phyloP scores from a whole-genome alignment of 2,888 invertebrate genomes.

The Catotricha subobsoleta region DNA sequence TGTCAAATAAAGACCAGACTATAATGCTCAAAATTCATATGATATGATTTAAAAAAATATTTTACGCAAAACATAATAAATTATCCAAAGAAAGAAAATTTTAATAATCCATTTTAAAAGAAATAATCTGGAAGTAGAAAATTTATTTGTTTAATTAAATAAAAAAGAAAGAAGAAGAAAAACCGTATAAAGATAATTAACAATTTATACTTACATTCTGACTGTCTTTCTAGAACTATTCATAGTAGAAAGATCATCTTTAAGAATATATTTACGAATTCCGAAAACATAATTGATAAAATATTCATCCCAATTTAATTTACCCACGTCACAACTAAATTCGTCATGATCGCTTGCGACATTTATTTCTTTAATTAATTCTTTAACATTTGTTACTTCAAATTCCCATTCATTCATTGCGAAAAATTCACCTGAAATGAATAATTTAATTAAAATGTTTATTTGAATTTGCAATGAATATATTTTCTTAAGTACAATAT shows the following conservation, averaged over 20 bases:
- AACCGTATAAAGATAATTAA: no score
- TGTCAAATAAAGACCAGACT: no score
- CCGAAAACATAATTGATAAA: slow-evolving; percentile 67
- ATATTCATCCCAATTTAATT: slow-evolving; percentile 62
- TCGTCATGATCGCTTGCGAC: slow-evolving; percentile 33
- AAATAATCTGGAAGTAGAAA: slow-evolving; percentile 4
- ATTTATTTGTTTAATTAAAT: not conserved
- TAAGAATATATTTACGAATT: slow-evolving; percentile 63
- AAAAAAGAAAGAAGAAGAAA: no score
- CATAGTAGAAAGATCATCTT: slow-evolving; percentile 50
- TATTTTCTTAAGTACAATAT: no score
- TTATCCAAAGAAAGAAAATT: no score
- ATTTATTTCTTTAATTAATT: slow-evolving; percentile 36
- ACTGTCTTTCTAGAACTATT: slow-evolving; percentile 45
- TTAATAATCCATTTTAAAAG: not conserved
- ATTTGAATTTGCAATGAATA: not conserved
- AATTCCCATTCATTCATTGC: slow-evolving; percentile 74
- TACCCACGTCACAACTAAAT: slow-evolving; percentile 48
- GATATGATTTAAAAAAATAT: no score
- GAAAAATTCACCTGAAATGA: slow-evolving; percentile 51
- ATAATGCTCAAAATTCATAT: no score
- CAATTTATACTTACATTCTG: slow-evolving; percentile 35
- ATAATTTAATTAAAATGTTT: not conserved
- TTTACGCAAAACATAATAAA: no score
- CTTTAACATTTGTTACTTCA: slow-evolving; percentile 41